A percentile compares a stretch with the other conserved stretches of the same genome.
Evolutionary conservation across 2,888 invertebrate genomes (phyloP).

Genomic region (Bedellia somnulentella): DNA sequence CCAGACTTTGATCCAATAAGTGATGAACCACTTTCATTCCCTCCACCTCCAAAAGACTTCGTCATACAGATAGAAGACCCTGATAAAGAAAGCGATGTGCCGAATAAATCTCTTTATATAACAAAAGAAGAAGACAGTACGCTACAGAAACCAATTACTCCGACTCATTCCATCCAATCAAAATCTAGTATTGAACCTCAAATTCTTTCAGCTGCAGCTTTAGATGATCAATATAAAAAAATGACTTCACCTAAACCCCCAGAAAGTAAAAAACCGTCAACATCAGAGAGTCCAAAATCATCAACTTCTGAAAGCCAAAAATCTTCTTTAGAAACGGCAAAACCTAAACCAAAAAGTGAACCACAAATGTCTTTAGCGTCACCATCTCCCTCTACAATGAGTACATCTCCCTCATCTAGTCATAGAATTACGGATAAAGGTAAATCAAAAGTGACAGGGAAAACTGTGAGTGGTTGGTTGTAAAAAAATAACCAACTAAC

Average conservation of each 20-base stretch:
- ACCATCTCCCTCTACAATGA: constrained; percentile 13
- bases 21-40: constrained; percentile 20
- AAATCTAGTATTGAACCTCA: constrained; percentile 14
- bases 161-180: constrained; percentile 19
- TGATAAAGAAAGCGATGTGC: constrained; percentile 24
- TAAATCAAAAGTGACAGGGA: constrained; percentile 73
- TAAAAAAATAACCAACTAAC: constrained; percentile 69
- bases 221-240: constrained; percentile 26
- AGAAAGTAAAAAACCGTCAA: background rate
- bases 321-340: constrained; percentile 8
- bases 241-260: constrained; percentile 12
- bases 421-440: constrained; percentile 59
- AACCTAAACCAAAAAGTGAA: constrained; percentile 8
- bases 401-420: constrained; percentile 23
- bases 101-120: constrained; percentile 22
- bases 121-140: constrained; percentile 31
- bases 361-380: constrained; percentile 12
- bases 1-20: constrained; percentile 22
- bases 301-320: constrained; percentile 8
- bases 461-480: constrained; percentile 74
- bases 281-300: too few relatives aligned
- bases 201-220: constrained; percentile 35
- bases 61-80: constrained; percentile 39
- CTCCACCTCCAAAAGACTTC: constrained; percentile 18
- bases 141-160: constrained; percentile 37